Conservation (phyloP, 1,140 invertebrate genomes). For the Trichonephila clavipes region DNA sequence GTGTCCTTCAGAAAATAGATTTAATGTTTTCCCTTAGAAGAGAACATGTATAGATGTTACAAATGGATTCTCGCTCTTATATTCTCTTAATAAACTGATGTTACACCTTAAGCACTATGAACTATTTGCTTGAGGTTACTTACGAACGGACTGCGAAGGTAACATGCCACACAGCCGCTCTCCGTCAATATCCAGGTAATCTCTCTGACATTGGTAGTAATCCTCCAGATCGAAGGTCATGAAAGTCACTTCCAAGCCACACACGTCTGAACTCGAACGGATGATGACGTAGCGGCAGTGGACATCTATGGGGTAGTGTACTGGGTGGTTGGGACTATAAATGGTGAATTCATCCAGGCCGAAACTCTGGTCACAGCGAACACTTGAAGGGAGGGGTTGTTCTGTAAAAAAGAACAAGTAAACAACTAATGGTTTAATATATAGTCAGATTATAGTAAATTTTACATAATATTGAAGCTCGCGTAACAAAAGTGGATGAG, state of each 20-base stretch:
- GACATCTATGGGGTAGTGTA: slow-evolving; percentile 55
- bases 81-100: too few relatives aligned
- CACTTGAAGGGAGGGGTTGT: background rate
- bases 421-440: background rate
- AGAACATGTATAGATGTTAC: too few relatives aligned
- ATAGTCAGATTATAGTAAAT: too few relatives aligned
- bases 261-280: slow-evolving; percentile 67
- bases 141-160: slow-evolving; percentile 57
- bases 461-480: too few relatives aligned
- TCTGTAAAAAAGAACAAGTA: background rate
- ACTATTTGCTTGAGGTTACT: background rate
- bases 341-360: slow-evolving; percentile 73
- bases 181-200: slow-evolving; percentile 78
- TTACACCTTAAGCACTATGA: too few relatives aligned
- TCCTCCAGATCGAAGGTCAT: slow-evolving; percentile 78
- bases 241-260: slow-evolving; percentile 78
- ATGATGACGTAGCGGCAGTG: slow-evolving; percentile 76
- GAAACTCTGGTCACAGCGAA: slow-evolving; percentile 76
- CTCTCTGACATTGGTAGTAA: slow-evolving; percentile 77
- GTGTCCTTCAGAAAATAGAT: too few relatives aligned
- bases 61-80: too few relatives aligned
- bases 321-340: slow-evolving; percentile 70
- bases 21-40: too few relatives aligned
- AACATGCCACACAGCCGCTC: slow-evolving; percentile 77
- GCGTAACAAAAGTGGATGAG: too few relatives aligned